These are phyloP conservation scores for Nudaria mundana DNA, from an alignment of 2,888 invertebrate genomes.

Conservation along the genomic window DNA sequence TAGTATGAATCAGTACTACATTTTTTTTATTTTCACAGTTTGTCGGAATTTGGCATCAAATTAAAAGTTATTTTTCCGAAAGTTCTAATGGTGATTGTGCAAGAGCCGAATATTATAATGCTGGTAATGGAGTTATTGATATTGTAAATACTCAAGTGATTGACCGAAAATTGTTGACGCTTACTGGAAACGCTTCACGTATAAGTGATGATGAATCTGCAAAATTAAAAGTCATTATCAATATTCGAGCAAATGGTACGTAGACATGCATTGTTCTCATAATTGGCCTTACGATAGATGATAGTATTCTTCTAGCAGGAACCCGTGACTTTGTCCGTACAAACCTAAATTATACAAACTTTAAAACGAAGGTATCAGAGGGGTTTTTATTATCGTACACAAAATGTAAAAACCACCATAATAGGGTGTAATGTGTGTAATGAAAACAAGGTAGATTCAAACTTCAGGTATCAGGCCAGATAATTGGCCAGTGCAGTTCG, in stretches of 20 bases:
- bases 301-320: no score
- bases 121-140: constrained; percentile 35
- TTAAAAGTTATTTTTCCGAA: constrained; percentile 53
- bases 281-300: no score
- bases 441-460: no score
- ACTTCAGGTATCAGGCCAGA: no score
- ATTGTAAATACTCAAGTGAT: constrained; percentile 63
- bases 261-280: constrained; percentile 5
- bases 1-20: no score
- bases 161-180: constrained; percentile 43
- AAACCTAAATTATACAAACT: no score
- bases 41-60: constrained; percentile 59
- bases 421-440: no score
- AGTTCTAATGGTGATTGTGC: constrained; percentile 48
- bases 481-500: no score
- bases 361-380: no score
- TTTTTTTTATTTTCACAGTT: constrained; percentile 43
- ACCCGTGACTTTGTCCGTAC: no score
- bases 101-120: constrained; percentile 47
- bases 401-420: no score
- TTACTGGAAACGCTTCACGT: constrained; percentile 53
- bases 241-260: constrained; percentile 45
- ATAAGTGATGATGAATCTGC: constrained; percentile 46
- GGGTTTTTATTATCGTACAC: no score
- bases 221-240: constrained; percentile 49